Base-by-base conservation (phyloP, 2,888 invertebrate genomes). In the Notodonta ziczac region DNA sequence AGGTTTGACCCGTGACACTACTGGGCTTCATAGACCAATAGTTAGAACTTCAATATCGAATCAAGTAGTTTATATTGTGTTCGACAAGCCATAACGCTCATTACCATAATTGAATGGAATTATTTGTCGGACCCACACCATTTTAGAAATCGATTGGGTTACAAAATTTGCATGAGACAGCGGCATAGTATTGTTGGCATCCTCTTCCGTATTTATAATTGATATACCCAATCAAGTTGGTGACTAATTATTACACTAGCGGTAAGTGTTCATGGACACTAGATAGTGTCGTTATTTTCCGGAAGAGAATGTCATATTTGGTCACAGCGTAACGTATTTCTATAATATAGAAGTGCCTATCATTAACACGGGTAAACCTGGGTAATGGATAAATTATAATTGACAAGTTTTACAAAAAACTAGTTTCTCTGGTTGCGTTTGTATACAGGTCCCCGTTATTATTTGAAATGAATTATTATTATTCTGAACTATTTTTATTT, bases 1-100 rank as follows among this genome's bases (percentile, higher is more conserved):
- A 93, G 93, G 93, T 93, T 91, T 91, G 92, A 88, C 76, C 85
- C 82, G 86, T 73, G 79, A 74, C 78, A 81, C 79, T 81, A 81
- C 78, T 82, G 82, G 66, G 62, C 55, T 72, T 83, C 75, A 84
- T 87, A 89, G 88, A 76, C 58, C 65, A 74, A 81, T 87, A 85
- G 81, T 81, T 87, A 85, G 87, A 81, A 51, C 68, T 78, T 77
- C 79, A 70, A 73, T 76, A 80, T 77, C 65, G 65, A 72, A 58
- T 62, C 61, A 60, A 62, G 70, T 74, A 74, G 72, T 63, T 76
- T 63, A 50, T 55, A 46, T 58, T 57, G 57, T 69, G 61, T 70
- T 72, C 62, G 68, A 73, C 52, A 75, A 67, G 64, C 60, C 75
- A 72, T 75, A 70, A 65, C 70, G 61, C 65, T 32, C 39, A 13